phyloP scores from a whole-genome alignment of 2,888 invertebrate species.

The Yponomeuta plumbellus region DNA sequence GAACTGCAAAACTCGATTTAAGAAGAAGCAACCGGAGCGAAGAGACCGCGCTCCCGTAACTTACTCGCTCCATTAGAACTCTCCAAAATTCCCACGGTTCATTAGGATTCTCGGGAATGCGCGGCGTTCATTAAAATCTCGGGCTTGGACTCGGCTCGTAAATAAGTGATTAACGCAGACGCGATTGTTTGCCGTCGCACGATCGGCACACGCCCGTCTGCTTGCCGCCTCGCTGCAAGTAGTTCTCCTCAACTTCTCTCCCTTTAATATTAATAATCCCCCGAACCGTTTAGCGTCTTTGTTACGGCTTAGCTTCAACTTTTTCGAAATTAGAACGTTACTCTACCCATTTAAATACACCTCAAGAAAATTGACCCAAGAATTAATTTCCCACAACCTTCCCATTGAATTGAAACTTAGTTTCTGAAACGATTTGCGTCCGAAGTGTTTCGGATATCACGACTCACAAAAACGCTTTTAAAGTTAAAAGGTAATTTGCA shows the following conservation, averaged over 20 bases:
- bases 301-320: neutral
- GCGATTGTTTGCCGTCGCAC: slow-evolving; percentile 65
- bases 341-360: neutral
- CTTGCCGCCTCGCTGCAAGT: slow-evolving; percentile 24
- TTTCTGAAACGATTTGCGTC: neutral
- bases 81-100: slow-evolving; percentile 70
- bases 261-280: neutral
- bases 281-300: neutral
- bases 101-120: slow-evolving; percentile 68
- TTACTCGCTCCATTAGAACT: slow-evolving; percentile 60
- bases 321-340: neutral
- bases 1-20: slow-evolving; percentile 51
- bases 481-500: too few relatives aligned
- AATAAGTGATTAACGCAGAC: slow-evolving; percentile 76
- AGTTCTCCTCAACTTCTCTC: neutral
- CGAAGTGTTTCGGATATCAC: neutral
- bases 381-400: neutral
- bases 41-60: slow-evolving; percentile 29
- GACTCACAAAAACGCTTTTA: neutral
- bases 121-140: slow-evolving; percentile 70
- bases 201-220: slow-evolving; percentile 17
- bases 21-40: slow-evolving; percentile 39
- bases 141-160: slow-evolving; percentile 53
- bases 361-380: neutral
- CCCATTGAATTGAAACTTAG: neutral